These are phyloP conservation scores for Clarias fuscus DNA, from an alignment of 2,797 vertebrate genomes.

Conservation along the genomic window DNA sequence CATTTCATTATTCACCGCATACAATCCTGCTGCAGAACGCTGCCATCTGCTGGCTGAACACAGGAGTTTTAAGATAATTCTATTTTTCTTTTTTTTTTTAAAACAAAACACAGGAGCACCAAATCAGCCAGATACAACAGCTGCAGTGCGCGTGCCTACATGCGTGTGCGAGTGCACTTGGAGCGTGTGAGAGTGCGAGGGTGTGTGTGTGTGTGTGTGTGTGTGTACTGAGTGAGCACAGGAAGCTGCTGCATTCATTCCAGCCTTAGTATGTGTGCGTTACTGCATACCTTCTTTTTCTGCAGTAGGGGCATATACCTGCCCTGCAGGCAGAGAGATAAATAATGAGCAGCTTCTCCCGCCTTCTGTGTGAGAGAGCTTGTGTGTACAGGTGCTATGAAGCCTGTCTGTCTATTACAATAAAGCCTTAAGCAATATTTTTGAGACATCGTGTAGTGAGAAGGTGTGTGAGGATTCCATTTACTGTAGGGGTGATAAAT, in stretches of 20 bases:
- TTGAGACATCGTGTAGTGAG: not conserved
- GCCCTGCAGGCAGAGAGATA: slow-evolving; percentile 59
- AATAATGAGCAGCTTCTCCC: slow-evolving; percentile 41
- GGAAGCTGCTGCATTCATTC: slow-evolving; percentile 42
- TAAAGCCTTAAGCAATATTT: not conserved
- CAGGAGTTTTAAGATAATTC: not conserved
- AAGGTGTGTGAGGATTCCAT: not conserved
- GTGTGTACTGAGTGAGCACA: not conserved
- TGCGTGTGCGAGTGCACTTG: slow-evolving; percentile 1
- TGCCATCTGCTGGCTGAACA: slow-evolving; percentile 29
- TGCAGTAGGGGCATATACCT: slow-evolving; percentile 62
- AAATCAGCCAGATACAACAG: slow-evolving; percentile 27
- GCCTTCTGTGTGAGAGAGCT: not conserved
- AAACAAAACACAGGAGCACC: slow-evolving; percentile 18
- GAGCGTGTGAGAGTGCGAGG: not conserved
- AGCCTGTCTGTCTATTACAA: not conserved
- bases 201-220: not conserved
- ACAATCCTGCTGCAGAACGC: not conserved
- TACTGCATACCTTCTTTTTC: slow-evolving; percentile 57
- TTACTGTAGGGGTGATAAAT: not conserved
- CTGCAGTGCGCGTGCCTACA: not conserved
- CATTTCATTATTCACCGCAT: not conserved
- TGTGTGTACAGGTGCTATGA: not conserved
- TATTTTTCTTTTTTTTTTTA: not conserved
- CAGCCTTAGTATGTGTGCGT: not conserved